Percentiles rank a stretch among this genome's conserved stretches.
phyloP scores from a whole-genome alignment of 2,113 vertebrate species.

The Psittacus erithacus region DNA sequence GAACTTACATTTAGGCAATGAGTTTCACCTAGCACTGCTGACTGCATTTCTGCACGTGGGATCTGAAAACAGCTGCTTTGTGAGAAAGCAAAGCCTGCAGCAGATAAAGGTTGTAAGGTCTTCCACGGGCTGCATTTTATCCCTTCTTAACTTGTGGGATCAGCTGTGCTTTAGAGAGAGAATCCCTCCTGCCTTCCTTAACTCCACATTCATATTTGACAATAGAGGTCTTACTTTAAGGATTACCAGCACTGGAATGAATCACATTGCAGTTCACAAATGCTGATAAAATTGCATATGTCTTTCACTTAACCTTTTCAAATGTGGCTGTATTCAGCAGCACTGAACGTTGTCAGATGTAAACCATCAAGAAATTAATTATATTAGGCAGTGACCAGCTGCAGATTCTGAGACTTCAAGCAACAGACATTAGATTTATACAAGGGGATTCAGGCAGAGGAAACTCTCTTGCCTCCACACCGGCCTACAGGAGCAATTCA shows the following conservation, averaged over 20 bases:
- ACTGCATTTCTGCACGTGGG: not conserved
- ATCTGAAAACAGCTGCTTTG: not conserved
- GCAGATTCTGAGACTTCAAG: not conserved
- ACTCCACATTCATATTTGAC: not conserved
- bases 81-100: not conserved
- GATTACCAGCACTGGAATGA: not conserved
- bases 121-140: not conserved
- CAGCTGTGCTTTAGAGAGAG: not conserved
- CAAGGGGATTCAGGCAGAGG: not conserved
- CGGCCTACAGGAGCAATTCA: not conserved
- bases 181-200: not conserved
- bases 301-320: not conserved
- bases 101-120: not conserved
- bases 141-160: not conserved
- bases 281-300: not conserved
- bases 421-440: not conserved
- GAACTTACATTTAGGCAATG: not conserved
- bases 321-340: not conserved
- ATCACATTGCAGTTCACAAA: not conserved
- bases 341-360: not conserved
- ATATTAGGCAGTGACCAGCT: not conserved
- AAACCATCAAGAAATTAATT: not conserved
- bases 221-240: not conserved
- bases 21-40: not conserved
- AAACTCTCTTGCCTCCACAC: rapidly evolving